Evolutionary conservation across 2,797 vertebrate genomes (phyloP), one percentile per base, ranked within the genome.

Genomic region (Melanotaenia boesemani): DNA sequence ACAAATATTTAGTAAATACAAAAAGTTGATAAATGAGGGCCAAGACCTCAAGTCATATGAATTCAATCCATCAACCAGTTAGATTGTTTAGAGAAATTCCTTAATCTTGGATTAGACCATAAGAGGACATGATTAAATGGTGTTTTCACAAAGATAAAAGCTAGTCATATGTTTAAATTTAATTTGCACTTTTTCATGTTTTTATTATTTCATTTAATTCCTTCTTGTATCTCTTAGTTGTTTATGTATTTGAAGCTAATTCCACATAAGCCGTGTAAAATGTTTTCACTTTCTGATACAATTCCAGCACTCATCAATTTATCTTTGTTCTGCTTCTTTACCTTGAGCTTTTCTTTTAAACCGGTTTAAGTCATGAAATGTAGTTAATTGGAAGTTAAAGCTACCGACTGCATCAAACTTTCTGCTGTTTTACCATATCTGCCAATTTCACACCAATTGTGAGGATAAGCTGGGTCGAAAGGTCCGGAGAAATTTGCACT

Each of bases 361-460:
- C 59, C 32, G 26, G 18, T 41, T 69, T 48, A 13, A 62, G 18
- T 65, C 18, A 34, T 24, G 20, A 65, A 67, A 71, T 52, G 30
- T 62, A 46, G 74, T 76, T 44, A 59, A 24, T 18, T 1, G 2
- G 15, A 28, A 37, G 36, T 8, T 20, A 18, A 22, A n/a, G 9
- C 58, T 37, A 52, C 70, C 41, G 36, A 67, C 20, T 75, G 41
- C 37, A 55, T 50, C 9, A 36, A 63, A 66, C 24, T 54, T 18
- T 58, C 26, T 26, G 63, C 41, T 16, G 1, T 15, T n/a, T 52
- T 11, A 3, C 7, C 39, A 41, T 52, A 22, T 76, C 34, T 56
- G 50, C 81, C 54, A 57, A 18, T 81, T 76, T 72, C 52, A 50
- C 3, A 12, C 54, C 62, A 66, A 46, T 24, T 30, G 2, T 24